Base-by-base conservation (phyloP, 2,888 invertebrate genomes). In the Drosophila barbarae region DNA sequence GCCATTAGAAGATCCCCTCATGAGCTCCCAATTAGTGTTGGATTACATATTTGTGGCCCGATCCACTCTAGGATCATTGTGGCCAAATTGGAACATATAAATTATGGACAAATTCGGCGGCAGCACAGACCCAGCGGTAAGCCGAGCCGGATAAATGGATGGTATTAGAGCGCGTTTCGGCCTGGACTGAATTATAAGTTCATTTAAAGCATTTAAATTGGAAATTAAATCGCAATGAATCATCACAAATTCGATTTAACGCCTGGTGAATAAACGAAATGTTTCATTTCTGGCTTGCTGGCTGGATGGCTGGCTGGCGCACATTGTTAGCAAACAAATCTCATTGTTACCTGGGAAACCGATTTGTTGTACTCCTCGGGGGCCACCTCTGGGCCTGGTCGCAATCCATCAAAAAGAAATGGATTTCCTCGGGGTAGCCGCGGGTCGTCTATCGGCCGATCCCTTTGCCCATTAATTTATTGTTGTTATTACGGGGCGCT, bases 1-100 rank as follows among this genome's bases (percentile, higher is more conserved):
- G 79, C 79, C 79, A 84, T 80, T 80, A 80, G 79, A 63, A 64
- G 46, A 46, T 42, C 69, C 74, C 67, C 79, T 79, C 79, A 79
- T 82, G 79, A 80, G 84, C 77, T 76, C 79, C 84, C 79, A 80
- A 80, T 80, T 80, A 80, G 79, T 80, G 82, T 84, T 82, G 79
- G 72, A 80, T 80, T 82, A 80, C 79, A 80, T 80, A 76, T 81
- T 68, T 69, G 67, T 76, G 63, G 76, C 74, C 79, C 76, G 76
- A 71, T 73, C 51, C 50, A 50, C 75, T 51, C 75, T 51, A 64
- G 74, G 67, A 61, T 72, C 67, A 80, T 76, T 74, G 69, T 70
- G 50, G 53, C 66, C 56, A 67, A 73, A 77, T 76, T 73, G 68
- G 64, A 61, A 46, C 60, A 71, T 47, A 71, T 75, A 71, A 75